Evolutionary conservation across 2,797 vertebrate genomes (phyloP), one percentile per base, ranked within the genome.

Genomic region (Ara ararauna): DNA sequence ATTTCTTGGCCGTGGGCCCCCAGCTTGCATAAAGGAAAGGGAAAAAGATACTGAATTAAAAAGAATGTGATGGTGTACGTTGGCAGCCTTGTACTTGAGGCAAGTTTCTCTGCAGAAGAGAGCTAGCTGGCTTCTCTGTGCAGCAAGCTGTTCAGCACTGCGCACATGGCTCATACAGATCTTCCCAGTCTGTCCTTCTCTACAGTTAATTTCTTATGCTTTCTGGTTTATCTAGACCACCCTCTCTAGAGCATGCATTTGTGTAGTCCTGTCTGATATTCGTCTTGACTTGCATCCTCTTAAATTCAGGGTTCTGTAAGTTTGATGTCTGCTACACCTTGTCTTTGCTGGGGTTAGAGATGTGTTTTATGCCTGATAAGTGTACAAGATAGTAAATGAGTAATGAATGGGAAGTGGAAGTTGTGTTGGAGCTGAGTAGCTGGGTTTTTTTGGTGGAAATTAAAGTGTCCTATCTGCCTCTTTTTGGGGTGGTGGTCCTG

Each of bases 151-250:
- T 64, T 85, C 70, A 22, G n/a, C 2, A 2, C 72, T 56, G 70
- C 13, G 20, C n/a, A 8, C 20, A 8, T 7, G 5, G 36, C 53
- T 82, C 0, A 0, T 45, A 20, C 13, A 72, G 4, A 42, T 68
- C 36, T 81, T 87, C 36, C 22, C 53, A 29, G 2, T 67, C 47
- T 75, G 15, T 54, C 27, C 14, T 47, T 47, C 53, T 51, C 30
- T 66, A 42, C 6, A 0, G 13, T 81, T 68, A 0, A 11, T 44
- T 92, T 72, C 24, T 77, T 8, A 2, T 40, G 44, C 9, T 92
- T 34, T 66, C 36, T 81, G 36, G 15, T 48, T 87, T 7, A 5
- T 78, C 27, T 30, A 26, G 27, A 36, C 29, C 21, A 18, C 20
- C 5, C 40, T 71, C 68, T 50, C 38, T 26, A 73, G 47, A 75